Percentiles rank a stretch among this genome's conserved stretches.
These are phyloP conservation scores for Hypotaenidia philippensis DNA, from an alignment of 2,797 vertebrate species.

Conservation along the genomic window DNA sequence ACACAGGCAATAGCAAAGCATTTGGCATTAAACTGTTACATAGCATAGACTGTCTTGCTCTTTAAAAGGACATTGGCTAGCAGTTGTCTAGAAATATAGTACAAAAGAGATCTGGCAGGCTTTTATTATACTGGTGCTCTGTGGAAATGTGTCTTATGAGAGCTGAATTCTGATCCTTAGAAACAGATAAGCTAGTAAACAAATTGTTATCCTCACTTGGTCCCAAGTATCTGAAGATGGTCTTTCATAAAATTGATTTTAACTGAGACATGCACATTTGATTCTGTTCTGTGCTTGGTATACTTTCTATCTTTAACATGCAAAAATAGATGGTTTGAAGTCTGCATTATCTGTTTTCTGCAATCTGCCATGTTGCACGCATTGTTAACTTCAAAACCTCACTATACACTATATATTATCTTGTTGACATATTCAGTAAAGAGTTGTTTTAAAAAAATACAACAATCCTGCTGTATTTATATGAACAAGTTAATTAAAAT, in stretches of 20 bases:
- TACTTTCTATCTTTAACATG: slow-evolving; percentile 65
- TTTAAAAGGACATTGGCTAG: slow-evolving; percentile 27
- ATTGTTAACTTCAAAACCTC: slow-evolving; percentile 78
- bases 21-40: slow-evolving; percentile 34
- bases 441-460: slow-evolving; percentile 80
- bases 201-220: neutral
- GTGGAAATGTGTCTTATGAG: slow-evolving; percentile 34
- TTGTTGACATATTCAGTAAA: slow-evolving; percentile 84
- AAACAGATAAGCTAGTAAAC: slow-evolving; percentile 21
- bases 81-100: slow-evolving; percentile 61
- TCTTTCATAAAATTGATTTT: slow-evolving; percentile 60
- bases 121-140: slow-evolving; percentile 12
- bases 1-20: slow-evolving; percentile 11
- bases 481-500: slow-evolving; percentile 63
- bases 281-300: slow-evolving; percentile 73
- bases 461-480: slow-evolving; percentile 72
- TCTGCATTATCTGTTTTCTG: slow-evolving; percentile 68
- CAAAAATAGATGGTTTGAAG: slow-evolving; percentile 71
- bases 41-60: neutral
- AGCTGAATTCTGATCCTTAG: slow-evolving; percentile 43
- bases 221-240: slow-evolving; percentile 33
- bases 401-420: slow-evolving; percentile 81
- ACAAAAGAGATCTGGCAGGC: slow-evolving; percentile 38
- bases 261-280: slow-evolving; percentile 67
- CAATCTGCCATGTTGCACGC: slow-evolving; percentile 75